Evolutionary conservation across 2,113 vertebrate species (phyloP), one percentile per base, ranked within the genome.

Genomic region (Neolamprologus hecqui): DNA sequence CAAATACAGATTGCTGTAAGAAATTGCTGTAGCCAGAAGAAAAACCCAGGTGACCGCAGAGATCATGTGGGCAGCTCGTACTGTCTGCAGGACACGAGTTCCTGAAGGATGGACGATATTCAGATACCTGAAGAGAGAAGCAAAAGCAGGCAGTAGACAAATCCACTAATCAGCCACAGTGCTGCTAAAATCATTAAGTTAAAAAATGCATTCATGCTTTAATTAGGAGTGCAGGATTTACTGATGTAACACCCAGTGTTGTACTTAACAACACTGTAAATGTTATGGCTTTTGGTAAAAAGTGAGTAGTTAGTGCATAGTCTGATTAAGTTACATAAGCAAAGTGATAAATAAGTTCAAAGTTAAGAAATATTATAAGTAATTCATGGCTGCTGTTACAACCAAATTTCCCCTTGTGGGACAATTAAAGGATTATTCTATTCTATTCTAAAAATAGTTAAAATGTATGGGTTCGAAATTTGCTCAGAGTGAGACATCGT

Each of bases 111-210:
- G 31, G 17, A 63, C 9, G 3, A 63, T 63, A 2, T 63, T 63
- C 58, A 35, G 17, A 63, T 63, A 63, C 58, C 58, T 63, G 31
- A 63, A 63, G 31, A 35, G 28, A 63, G 9, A 63, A n/a, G 58
- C 10, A 33, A 7, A 63, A 63, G 9, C 17, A 63, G 0, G 31
- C 28, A 63, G 6, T 35, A n/a, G 28, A 35, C 4, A 19, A 19
- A 19, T 35, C 0, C 58, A 35, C 9, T 4, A 6, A 63, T 63
- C 17, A n/a, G 15, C 9, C 58, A 63, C 28, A 33, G 15, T 63
- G 0, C 58, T 60, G 5, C 15, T 0, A 60, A 60, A 33, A 60
- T 33, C 28, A 33, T 60, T 60, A 60, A 60, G 28, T 60, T 19
- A 60, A 31, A 58, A 58, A 33, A 33, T 19, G 58, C 17, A 35